Percentiles rank a stretch among this genome's conserved stretches.
Conservation (phyloP, 2,797 vertebrate species). For the Tenualosa thibaudeaui region DNA sequence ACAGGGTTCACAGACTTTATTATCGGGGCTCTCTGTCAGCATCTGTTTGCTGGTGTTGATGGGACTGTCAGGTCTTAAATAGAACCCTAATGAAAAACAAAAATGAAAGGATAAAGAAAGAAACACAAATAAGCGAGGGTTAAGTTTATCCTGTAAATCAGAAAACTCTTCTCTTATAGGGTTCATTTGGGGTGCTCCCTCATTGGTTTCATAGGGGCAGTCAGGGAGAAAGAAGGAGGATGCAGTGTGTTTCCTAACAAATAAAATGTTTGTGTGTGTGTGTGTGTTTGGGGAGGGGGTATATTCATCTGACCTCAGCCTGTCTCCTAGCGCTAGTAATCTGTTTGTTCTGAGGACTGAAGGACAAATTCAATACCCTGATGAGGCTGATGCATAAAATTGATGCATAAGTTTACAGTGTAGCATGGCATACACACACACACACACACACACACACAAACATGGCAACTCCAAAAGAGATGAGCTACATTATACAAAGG, state of each 20-base stretch:
- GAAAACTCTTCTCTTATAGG: not conserved
- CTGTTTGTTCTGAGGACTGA: not conserved
- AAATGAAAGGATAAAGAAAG: not conserved
- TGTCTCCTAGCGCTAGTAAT: not conserved
- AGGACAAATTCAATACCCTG: conserved; percentile 17
- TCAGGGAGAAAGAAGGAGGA: not conserved
- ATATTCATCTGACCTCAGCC: not conserved
- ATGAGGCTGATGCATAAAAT: conserved; percentile 11
- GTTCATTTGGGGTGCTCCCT: not conserved
- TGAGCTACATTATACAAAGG: conserved; percentile 41
- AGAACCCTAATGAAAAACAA: not conserved
- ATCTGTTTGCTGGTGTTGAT: not conserved
- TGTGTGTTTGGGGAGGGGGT: not conserved
- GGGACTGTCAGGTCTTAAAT: not conserved
- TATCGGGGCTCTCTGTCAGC: not conserved
- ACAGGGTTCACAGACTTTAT: not conserved
- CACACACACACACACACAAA: conserved; percentile 32
- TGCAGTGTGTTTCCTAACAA: not conserved
- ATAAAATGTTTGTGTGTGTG: not conserved
- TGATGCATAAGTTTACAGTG: not conserved
- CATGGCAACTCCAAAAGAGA: conserved; percentile 22
- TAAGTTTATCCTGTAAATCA: not conserved
- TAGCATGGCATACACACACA: not conserved
- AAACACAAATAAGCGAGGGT: not conserved
- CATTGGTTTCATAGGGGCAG: not conserved